Percentiles rank a stretch among this genome's conserved stretches.
Conservation (phyloP, 1,140 invertebrate genomes). For the Drepana arcuata region DNA sequence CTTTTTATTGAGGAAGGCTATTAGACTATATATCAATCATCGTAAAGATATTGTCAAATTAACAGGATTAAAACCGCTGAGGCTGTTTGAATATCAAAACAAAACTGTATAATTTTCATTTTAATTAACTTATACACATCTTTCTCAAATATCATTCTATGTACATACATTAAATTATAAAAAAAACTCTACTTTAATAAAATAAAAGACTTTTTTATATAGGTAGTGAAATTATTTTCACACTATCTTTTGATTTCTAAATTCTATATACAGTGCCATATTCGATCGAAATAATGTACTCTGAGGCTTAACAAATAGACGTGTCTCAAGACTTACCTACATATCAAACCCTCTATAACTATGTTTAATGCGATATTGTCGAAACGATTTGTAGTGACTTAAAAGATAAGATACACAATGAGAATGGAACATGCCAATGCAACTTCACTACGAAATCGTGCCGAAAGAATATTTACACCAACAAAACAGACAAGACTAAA, state of each 20-base stretch:
- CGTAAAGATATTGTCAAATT: no score
- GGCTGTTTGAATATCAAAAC: no score
- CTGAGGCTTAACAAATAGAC: slow-evolving; percentile 1
- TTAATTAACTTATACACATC: slow-evolving; percentile 62
- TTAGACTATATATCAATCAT: no score
- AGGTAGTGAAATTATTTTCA: no score
- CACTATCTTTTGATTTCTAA: slow-evolving; percentile 5
- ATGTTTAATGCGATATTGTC: no score
- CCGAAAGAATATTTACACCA: slow-evolving; percentile 46
- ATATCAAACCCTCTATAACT: no score
- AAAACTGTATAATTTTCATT: slow-evolving; percentile 19
- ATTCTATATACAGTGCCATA: slow-evolving; percentile 21
- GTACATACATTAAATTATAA: slow-evolving; percentile 59
- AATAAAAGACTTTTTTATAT: slow-evolving; percentile 60
- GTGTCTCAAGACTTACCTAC: no score
- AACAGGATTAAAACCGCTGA: no score
- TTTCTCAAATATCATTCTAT: slow-evolving; percentile 52
- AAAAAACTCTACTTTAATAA: slow-evolving; percentile 56
- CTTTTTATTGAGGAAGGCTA: no score
- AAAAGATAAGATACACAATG: slow-evolving; percentile 2
- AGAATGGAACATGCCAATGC: slow-evolving; percentile 5
- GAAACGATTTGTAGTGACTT: not conserved
- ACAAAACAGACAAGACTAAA: slow-evolving; percentile 35
- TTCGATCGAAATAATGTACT: not conserved
- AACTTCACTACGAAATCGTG: slow-evolving; percentile 12